Percentiles rank a stretch among this genome's conserved stretches.
phyloP scores from a whole-genome alignment of 2,888 invertebrate genomes.

The Notodonta dromedarius region DNA sequence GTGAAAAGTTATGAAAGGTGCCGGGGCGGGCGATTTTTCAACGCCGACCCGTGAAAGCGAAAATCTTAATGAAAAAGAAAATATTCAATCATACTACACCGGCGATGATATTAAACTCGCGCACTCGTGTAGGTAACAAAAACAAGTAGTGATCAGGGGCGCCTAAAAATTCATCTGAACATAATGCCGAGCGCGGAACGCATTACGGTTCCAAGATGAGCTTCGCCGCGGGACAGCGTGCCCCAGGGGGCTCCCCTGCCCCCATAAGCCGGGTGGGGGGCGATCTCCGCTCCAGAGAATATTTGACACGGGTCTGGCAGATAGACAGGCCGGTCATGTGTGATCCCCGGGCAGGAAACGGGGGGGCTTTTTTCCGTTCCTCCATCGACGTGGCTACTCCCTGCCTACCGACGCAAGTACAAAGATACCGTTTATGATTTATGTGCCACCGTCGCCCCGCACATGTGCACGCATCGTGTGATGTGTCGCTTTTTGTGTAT shows the following conservation, averaged over 20 bases:
- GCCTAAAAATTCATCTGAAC: slow-evolving; percentile 78
- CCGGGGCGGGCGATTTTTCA: slow-evolving; percentile 78
- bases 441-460: slow-evolving; percentile 67
- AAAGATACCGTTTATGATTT: slow-evolving; percentile 80
- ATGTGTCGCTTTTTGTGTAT: slow-evolving; percentile 65
- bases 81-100: slow-evolving; percentile 65
- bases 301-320: slow-evolving; percentile 85
- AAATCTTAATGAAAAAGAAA: slow-evolving; percentile 80
- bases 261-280: slow-evolving; percentile 65
- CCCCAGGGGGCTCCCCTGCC: slow-evolving; percentile 77
- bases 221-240: slow-evolving; percentile 82
- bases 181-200: slow-evolving; percentile 75
- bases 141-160: slow-evolving; percentile 49
- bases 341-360: slow-evolving; percentile 82
- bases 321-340: slow-evolving; percentile 85
- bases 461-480: slow-evolving; percentile 77
- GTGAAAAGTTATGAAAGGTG: slow-evolving; percentile 84
- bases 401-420: slow-evolving; percentile 66
- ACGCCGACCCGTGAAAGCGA: slow-evolving; percentile 65
- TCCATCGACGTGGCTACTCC: slow-evolving; percentile 76
- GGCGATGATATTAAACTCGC: slow-evolving; percentile 44
- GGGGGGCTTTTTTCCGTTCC: slow-evolving; percentile 79
- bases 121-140: slow-evolving; percentile 31
- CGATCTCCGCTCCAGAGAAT: slow-evolving; percentile 83
- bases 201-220: slow-evolving; percentile 83